These are phyloP conservation scores for Saccostrea cuccullata DNA, from an alignment of 1,140 invertebrate genomes.

Conservation along the genomic window DNA sequence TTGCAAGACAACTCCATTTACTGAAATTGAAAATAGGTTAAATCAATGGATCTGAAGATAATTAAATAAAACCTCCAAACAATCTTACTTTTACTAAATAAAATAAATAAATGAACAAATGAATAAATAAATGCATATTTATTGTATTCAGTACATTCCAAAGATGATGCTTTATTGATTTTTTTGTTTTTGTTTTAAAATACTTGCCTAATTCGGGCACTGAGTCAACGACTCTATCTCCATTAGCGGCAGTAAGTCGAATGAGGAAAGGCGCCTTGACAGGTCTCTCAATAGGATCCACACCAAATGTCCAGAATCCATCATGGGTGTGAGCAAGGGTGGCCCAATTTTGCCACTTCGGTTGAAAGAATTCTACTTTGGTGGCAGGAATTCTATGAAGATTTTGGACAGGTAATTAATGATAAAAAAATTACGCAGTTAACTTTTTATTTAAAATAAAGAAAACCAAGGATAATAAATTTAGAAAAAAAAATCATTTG, in stretches of 20 bases:
- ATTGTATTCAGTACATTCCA: background rate
- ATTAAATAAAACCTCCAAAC: no score
- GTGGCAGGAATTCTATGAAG: constrained; percentile 64
- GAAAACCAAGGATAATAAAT: constrained; percentile 9
- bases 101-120: no score
- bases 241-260: constrained; percentile 65
- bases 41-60: background rate
- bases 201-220: constrained; percentile 60
- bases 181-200: background rate
- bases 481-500: background rate
- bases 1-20: constrained; percentile 13
- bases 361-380: constrained; percentile 57
- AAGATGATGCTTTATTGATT: background rate
- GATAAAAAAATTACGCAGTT: background rate
- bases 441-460: background rate
- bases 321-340: constrained; percentile 59
- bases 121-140: no score
- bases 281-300: constrained; percentile 54
- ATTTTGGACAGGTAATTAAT: background rate
- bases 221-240: constrained; percentile 59
- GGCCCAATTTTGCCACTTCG: constrained; percentile 51
- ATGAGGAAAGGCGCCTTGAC: constrained; percentile 58
- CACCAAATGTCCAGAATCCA: constrained; percentile 63
- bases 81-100: no score
- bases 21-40: background rate